Base-by-base conservation (phyloP, 2,888 invertebrate species). In the Chamaedrilus cognettii region DNA sequence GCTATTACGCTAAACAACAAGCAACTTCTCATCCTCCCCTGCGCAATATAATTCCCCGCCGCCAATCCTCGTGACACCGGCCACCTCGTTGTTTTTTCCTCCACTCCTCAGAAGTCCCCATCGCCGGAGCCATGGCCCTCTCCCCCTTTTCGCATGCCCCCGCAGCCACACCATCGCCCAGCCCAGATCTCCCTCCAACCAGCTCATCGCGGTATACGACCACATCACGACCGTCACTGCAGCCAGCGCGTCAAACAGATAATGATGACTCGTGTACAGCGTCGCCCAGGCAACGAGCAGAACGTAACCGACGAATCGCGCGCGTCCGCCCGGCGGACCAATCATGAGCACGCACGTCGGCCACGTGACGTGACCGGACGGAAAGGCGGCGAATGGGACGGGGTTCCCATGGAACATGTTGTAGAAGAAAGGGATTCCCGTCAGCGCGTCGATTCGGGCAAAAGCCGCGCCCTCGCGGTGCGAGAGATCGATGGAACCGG, bases 361-460 rank as follows among this genome's bases (percentile, higher is more conserved):
- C 73, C 73, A 73, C 15, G 68, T 65, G 49, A 73, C 73, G 61
- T 73, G 73, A n/a, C 73, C 73, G 26, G 73, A 73, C 51, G 73
- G 73, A 61, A 73, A 73, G 28, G 73, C 68, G 3, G 65, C 73
- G 59, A 69, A 73, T 34, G 72, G 72, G 23, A 72, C 66, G 11
- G 73, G 73, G 51, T 73, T 73, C 11, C 67, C 67, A 32, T 15
- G 34, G 49, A 72, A 73, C 70, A 73, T 72, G 55, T 71, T 69
- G 69, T 61, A 72, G 65, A 73, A 73, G 66, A 73, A 72, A 1
- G 64, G 66, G 19, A 68, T n/a, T 33, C 72, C 60, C 60, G 49
- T 3, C 34, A 31, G 35, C 23, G 56, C 51, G 58, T 30, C 30
- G 52, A 60, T 28, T 15, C 35, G 42, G 52, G 64, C 34, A 23